phyloP scores from a whole-genome alignment of 1,140 invertebrate genomes.

The Andricus grossulariae region DNA sequence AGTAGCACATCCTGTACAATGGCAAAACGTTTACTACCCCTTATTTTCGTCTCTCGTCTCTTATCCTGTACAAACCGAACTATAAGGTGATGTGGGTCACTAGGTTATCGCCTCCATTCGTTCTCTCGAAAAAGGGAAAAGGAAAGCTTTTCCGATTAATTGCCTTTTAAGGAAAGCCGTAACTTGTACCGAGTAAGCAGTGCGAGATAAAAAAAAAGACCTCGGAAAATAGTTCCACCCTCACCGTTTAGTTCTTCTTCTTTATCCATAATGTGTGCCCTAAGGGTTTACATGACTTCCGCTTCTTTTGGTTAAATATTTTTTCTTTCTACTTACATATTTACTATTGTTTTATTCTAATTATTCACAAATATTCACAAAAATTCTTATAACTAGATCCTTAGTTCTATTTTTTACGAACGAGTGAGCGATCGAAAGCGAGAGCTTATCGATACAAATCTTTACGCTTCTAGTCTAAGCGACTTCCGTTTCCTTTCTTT shows the following conservation, averaged over 20 bases:
- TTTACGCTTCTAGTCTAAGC: too few species aligned
- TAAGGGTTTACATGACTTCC: too few species aligned
- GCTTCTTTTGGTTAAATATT: too few species aligned
- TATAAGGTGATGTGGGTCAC: constrained; percentile 4
- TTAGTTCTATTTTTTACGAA: too few species aligned
- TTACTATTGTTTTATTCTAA: too few species aligned
- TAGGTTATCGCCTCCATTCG: constrained; percentile 20
- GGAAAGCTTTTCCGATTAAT: constrained; percentile 20
- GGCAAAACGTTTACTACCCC: not conserved
- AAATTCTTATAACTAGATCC: too few species aligned
- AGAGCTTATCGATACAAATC: too few species aligned
- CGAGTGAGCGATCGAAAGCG: too few species aligned
- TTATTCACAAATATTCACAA: too few species aligned
- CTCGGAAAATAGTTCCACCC: constrained; percentile 1
- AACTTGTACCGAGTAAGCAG: not conserved
- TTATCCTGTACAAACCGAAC: constrained; percentile 5
- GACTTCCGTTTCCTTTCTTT: too few species aligned
- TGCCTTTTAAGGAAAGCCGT: constrained; percentile 20
- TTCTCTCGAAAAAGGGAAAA: not conserved
- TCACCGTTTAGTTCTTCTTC: not conserved
- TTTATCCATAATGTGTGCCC: too few species aligned
- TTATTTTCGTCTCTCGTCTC: not conserved
- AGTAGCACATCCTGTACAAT: not conserved
- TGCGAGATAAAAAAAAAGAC: not conserved
- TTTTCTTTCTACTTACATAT: too few species aligned